Evolutionary conservation across 2,888 invertebrate species (phyloP), one percentile per base, ranked within the genome.

Genomic region (Tridacna gigas): DNA sequence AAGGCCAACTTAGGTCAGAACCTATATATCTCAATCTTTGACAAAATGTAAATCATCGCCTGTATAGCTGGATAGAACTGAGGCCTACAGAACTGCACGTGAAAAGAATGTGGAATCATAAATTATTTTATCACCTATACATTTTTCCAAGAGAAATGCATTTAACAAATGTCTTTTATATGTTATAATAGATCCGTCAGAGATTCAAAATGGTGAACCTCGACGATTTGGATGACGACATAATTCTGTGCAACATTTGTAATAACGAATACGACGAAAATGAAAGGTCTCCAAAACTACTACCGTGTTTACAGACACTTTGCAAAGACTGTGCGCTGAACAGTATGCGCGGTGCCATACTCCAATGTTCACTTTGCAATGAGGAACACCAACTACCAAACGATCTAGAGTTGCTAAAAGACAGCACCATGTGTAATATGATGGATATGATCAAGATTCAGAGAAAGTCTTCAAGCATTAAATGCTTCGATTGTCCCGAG

Each of bases 401-500:
- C n/a, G 86, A 89, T 47, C 76, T 83, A 18, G 80, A 83, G 13
- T 81, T 89, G 74, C 83, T 86, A 0, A 80, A 77, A 25, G 77
- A 77, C 28, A 88, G 84, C 63, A 88, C 90, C 13, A 88, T 87
- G 77, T 76, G 79, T n/a, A 90, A 90, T 47, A 89, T 89, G 83
- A 82, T 89, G 79, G 90, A 90, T 48, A 83, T 90, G 81, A 84
- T 90, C 20, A 86, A 86, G 20, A 77, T 90, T n/a, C 88, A 90
- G 61, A 80, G 85, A 28, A 86, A 89, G 22, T 85, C 90, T 4
- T 77, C 83, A 5, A 85, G 83, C 25, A 87, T 90, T 47, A 66
- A 83, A 22, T 90, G 90, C 71, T 89, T 88, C 9, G 90, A 90
- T 66, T 90, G 90, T 47, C 90, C 90, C 11, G 90, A 90, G 37